A percentile compares a stretch with the other conserved stretches of the same genome.
These are phyloP conservation scores for Agapostemon virescens DNA, from an alignment of 2,888 invertebrate genomes.

Conservation along the genomic window DNA sequence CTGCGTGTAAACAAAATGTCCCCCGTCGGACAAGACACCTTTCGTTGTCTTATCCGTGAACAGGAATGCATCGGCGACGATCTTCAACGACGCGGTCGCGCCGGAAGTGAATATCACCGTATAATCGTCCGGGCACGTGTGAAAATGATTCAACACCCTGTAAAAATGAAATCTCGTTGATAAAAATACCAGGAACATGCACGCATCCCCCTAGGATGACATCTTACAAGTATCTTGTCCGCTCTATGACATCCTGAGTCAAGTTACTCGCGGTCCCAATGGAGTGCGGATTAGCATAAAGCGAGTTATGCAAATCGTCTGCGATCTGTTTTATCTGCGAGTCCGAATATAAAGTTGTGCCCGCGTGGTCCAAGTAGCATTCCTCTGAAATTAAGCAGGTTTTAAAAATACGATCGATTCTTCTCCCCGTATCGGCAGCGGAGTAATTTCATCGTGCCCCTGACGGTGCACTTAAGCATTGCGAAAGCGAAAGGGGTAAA, in stretches of 20 bases:
- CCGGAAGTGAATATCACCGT: constrained; percentile 96
- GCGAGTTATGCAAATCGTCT: constrained; percentile 85
- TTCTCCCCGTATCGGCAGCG: not conserved
- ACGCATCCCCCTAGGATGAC: constrained; percentile 25
- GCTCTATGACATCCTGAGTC: constrained; percentile 92
- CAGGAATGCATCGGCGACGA: constrained; percentile 90
- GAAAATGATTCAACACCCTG: constrained; percentile 92
- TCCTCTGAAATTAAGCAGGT: constrained; percentile 82
- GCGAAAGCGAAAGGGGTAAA: not conserved
- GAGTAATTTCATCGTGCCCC: not conserved
- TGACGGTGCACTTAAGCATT: not conserved
- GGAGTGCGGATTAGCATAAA: constrained; percentile 96
- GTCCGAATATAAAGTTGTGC: constrained; percentile 90
- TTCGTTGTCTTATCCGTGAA: constrained; percentile 78
- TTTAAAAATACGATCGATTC: not conserved
- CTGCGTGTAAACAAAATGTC: constrained; percentile 89
- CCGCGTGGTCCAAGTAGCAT: constrained; percentile 94
- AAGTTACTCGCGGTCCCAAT: constrained; percentile 86
- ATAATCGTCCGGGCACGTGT: constrained; percentile 90
- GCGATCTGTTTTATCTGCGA: constrained; percentile 86
- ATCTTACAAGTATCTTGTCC: constrained; percentile 87
- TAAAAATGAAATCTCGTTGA: constrained; percentile 7
- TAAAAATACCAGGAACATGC: no score
- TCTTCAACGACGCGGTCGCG: constrained; percentile 92
- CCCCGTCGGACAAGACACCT: constrained; percentile 72